Base-by-base conservation (phyloP, 2,888 invertebrate genomes). In the Tenthredo livida region DNA sequence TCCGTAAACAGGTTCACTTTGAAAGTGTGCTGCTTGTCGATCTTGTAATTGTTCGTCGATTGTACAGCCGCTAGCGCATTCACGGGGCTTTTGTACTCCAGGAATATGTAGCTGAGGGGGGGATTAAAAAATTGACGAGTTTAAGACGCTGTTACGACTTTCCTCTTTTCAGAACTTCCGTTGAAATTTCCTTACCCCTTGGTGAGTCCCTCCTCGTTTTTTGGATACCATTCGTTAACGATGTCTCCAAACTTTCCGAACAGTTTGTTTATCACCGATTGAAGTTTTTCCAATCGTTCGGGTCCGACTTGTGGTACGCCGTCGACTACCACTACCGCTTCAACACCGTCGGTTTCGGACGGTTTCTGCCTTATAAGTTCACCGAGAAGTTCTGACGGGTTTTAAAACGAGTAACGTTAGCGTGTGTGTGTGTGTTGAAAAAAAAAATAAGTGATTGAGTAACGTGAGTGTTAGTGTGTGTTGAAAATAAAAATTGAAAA, bases 1-100 rank as follows among this genome's bases (percentile, higher is more conserved):
- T 99, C 99, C 0, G 98, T 98, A 93, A 99, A 98, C 84, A 98
- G 94, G 94, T 99, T 99, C 73, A 98, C 98, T 91, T 96, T 95
- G 94, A 99, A 98, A 6, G 98, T 98, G 91, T 99, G 99, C 89
- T 97, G 96, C 93, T 98, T 99, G 94, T 99, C 99, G 91, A 99
- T 95, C 93, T 98, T 98, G 94, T 98, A 97, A 91, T 98, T 98
- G 94, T 99, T 98, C 78, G 97, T 96, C 65, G 96, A 95, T 90
- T 97, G 97, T 0, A 98, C 97, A 10, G 99, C 99, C 91, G 98
- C 97, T 84, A 97, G 95, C 29, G 99, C 99, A 92, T 97, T 96
- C 77, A 95, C 94, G 10, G 97, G 96, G 89, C 97, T 97, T 87
- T 96, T 96, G 92, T 97, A 99, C 93, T 99, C 99, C 92, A 99